These are phyloP conservation scores for Panthera tigris DNA, from an alignment of 2,113 vertebrate species.

Conservation along the genomic window DNA sequence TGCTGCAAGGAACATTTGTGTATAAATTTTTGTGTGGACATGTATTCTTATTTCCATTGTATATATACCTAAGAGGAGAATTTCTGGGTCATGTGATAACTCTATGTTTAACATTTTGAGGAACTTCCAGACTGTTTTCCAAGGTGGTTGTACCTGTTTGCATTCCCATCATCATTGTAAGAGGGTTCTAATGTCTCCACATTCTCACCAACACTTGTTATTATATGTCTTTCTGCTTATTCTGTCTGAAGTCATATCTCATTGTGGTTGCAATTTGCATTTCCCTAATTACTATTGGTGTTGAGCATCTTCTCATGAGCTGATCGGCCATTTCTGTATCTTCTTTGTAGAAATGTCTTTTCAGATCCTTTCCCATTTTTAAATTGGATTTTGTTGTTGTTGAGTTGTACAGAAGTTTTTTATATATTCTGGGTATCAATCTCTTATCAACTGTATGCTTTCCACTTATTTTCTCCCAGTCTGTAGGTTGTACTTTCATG, in stretches of 20 bases:
- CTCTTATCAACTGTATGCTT: neutral
- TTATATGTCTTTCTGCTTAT: neutral
- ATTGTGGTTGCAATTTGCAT: slow-evolving; percentile 14
- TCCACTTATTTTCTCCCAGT: slow-evolving; percentile 15
- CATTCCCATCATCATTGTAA: neutral
- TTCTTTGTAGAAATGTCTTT: neutral
- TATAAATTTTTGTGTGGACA: neutral
- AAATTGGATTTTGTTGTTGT: neutral
- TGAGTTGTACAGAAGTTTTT: neutral
- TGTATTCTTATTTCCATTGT: neutral
- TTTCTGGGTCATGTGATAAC: neutral
- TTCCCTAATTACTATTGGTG: neutral
- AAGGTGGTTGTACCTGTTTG: neutral
- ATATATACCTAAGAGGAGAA: neutral
- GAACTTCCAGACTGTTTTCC: neutral
- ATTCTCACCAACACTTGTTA: neutral
- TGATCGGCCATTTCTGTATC: neutral
- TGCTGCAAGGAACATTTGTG: neutral
- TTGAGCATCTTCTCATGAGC: neutral
- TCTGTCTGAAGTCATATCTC: neutral
- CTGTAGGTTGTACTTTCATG: neutral
- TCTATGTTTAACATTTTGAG: neutral
- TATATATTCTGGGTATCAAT: neutral
- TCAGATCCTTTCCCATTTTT: slow-evolving; percentile 11
- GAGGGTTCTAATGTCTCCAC: neutral